Evolutionary conservation across 1,140 invertebrate genomes (phyloP).

Genomic region (Lepidotrigona ventralis): DNA sequence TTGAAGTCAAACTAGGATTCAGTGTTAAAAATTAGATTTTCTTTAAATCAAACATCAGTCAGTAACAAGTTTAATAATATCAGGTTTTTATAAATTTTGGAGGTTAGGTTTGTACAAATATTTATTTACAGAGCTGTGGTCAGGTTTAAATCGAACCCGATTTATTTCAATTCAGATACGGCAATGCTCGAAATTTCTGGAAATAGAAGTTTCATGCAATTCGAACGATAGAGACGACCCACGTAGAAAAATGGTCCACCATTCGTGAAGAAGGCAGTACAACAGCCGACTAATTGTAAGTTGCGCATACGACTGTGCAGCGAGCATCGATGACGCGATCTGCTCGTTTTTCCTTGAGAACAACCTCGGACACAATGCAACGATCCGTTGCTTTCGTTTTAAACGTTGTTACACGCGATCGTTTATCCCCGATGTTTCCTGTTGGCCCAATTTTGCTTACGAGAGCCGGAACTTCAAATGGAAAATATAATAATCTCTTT

Average conservation of each 20-base stretch:
- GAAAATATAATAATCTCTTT: too few relatives aligned
- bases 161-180: not conserved
- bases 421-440: conserved; percentile 19
- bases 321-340: conserved; percentile 52
- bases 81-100: too few relatives aligned
- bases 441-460: not conserved
- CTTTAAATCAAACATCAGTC: too few relatives aligned
- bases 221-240: not conserved
- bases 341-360: conserved; percentile 59
- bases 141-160: not conserved
- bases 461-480: not conserved
- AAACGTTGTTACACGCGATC: conserved; percentile 35
- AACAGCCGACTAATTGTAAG: not conserved
- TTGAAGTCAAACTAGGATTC: not conserved
- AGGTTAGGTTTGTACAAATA: too few relatives aligned
- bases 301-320: conserved; percentile 28
- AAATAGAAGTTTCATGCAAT: not conserved
- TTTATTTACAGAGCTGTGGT: not conserved
- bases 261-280: not conserved
- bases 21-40: too few relatives aligned
- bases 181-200: not conserved
- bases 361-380: conserved; percentile 59
- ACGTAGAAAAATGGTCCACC: too few relatives aligned
- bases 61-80: too few relatives aligned
- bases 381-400: conserved; percentile 57